These are phyloP conservation scores for Amorpha juglandis DNA, from an alignment of 2,888 invertebrate species.

Conservation along the genomic window DNA sequence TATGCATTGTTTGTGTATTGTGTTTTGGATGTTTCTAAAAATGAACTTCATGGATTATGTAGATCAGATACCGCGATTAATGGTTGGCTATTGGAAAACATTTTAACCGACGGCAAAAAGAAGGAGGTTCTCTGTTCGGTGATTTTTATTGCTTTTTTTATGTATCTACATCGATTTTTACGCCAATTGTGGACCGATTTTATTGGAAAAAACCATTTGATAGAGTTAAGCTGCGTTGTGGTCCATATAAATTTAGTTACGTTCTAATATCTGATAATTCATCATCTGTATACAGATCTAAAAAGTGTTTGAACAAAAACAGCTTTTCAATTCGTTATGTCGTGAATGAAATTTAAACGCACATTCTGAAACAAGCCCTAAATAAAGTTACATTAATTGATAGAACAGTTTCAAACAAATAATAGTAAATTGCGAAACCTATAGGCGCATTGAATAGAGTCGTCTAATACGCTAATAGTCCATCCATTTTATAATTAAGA, in stretches of 20 bases:
- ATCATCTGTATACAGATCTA: neutral
- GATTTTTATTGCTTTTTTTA: too few species aligned
- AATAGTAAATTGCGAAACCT: neutral
- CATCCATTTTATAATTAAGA: constrained; percentile 11
- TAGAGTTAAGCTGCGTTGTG: too few species aligned
- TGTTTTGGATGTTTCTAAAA: neutral
- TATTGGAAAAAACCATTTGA: too few species aligned
- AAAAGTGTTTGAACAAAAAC: neutral
- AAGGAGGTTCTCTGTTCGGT: too few species aligned
- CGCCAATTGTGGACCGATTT: too few species aligned
- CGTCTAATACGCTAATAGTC: neutral
- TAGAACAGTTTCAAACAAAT: too few species aligned
- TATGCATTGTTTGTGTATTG: constrained; percentile 28
- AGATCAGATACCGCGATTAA: too few species aligned
- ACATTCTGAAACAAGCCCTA: too few species aligned
- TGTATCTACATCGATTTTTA: too few species aligned
- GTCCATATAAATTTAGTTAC: too few species aligned
- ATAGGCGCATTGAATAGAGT: neutral
- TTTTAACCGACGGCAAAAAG: too few species aligned
- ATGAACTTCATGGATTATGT: neutral
- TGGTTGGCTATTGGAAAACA: too few species aligned
- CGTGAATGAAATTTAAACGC: neutral
- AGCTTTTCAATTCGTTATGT: neutral
- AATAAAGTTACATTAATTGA: neutral
- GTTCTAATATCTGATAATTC: neutral